phyloP scores from a whole-genome alignment of 2,888 invertebrate genomes.

The Lasioglossum oenotherae region DNA sequence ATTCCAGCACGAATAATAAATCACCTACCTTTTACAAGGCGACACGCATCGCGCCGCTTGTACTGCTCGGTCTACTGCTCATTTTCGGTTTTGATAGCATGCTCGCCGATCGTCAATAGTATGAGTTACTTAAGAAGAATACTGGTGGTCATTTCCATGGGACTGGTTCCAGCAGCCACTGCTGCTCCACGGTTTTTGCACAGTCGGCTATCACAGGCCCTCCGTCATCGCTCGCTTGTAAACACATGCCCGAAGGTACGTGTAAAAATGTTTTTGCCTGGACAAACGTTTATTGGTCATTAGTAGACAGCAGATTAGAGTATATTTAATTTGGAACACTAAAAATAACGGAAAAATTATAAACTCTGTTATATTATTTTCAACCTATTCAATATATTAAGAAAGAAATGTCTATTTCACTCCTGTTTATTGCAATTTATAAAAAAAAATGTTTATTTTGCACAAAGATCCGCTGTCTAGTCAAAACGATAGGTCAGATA shows the following conservation, averaged over 20 bases:
- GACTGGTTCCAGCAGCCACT: conserved; percentile 89
- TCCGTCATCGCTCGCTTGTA: conserved; percentile 85
- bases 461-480: too few species aligned
- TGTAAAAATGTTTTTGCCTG: conserved; percentile 86
- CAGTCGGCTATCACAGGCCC: conserved; percentile 88
- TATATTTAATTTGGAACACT: too few species aligned
- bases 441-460: too few species aligned
- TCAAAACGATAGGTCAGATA: too few species aligned
- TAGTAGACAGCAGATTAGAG: too few species aligned
- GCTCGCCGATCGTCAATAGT: background rate
- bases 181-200: conserved; percentile 86
- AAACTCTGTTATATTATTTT: too few species aligned
- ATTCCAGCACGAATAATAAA: background rate
- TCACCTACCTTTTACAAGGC: background rate
- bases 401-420: too few species aligned
- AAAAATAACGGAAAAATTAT: too few species aligned
- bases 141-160: conserved; percentile 86
- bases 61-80: background rate
- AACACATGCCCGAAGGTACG: conserved; percentile 86
- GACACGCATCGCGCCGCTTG: background rate
- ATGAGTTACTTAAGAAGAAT: background rate
- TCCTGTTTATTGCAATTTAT: too few species aligned
- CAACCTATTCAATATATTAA: too few species aligned
- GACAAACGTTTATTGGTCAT: conserved; percentile 58
- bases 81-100: conserved; percentile 3